Conservation (phyloP, 2,113 vertebrate genomes). For the Cyanoramphus novaezelandiae region DNA sequence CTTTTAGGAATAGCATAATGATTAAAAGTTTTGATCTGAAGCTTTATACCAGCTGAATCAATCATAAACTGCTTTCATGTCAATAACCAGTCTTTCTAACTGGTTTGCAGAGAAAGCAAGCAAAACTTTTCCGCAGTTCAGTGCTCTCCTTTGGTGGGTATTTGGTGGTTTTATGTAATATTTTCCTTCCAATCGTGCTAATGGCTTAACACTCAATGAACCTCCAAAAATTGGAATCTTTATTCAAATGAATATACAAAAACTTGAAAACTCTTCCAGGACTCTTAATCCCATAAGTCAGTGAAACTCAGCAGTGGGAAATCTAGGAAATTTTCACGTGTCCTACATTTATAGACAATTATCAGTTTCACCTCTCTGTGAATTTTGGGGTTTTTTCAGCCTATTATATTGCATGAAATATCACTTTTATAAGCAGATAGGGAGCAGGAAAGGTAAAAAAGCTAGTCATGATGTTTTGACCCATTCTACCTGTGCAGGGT, state of each 20-base stretch:
- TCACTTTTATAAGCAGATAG: background rate
- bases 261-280: background rate
- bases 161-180: background rate
- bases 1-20: background rate
- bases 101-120: background rate
- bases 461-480: background rate
- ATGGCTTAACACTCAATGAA: background rate
- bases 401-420: background rate
- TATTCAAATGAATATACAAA: background rate
- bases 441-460: background rate
- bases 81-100: background rate
- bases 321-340: background rate
- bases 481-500: background rate
- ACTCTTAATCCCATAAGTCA: background rate
- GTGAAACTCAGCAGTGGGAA: background rate
- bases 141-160: fast-evolving
- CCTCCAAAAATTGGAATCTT: background rate
- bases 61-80: background rate
- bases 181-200: background rate
- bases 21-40: background rate
- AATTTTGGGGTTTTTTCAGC: background rate
- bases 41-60: background rate
- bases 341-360: background rate
- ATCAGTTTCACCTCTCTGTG: background rate
- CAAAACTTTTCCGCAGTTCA: background rate